Base-by-base conservation (phyloP, 2,113 vertebrate species). In the Tyrannus savana region DNA sequence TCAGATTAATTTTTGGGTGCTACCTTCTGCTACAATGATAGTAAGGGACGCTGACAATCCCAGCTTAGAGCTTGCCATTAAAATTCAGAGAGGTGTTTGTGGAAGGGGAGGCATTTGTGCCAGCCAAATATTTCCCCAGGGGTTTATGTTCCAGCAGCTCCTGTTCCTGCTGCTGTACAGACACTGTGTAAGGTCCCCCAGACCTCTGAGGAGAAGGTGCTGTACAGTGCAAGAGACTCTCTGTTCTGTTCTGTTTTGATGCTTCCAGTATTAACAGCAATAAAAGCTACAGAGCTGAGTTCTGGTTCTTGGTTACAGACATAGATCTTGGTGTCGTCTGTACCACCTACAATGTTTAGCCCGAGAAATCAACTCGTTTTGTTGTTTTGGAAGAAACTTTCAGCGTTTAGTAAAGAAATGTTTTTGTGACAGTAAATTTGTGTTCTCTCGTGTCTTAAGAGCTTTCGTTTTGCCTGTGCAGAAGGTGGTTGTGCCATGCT, bases 211-310 rank as follows among this genome's bases (percentile, higher is more conserved):
- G 50, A 46, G 52, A 52, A 64, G 37, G 17, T 85, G 10, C 28
- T 87, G 24, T 15, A 71, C 17, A 27, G 27, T 86, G 39, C 21
- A 33, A 69, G 79, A 79, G 12, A 73, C 27, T 56, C 23, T 80
- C 37, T 78, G 33, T 77, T 77, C 27, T 42, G 3, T 74, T 49
- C 19, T 14, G 24, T 39, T 90, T 87, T 74, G 66, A 91, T 62
- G 39, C 10, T 90, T 91, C n/a, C 47, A 63, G 42, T 81, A 75
- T 74, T 86, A 71, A 95, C 55, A 41, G 47, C 78, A 96, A 90
- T 95, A 90, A 96, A 96, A 89, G 52, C 44, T 84, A 64, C 49
- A 33, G 62, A 84, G 37, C 33, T 74, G 5, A 14, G 4, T 86
- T 94, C 35, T 68, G 35, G 0, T 35, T 74, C 71, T 90, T 88